Base-by-base conservation (phyloP, 2,888 invertebrate species). In the Lepidocyrtinus sp. region DNA sequence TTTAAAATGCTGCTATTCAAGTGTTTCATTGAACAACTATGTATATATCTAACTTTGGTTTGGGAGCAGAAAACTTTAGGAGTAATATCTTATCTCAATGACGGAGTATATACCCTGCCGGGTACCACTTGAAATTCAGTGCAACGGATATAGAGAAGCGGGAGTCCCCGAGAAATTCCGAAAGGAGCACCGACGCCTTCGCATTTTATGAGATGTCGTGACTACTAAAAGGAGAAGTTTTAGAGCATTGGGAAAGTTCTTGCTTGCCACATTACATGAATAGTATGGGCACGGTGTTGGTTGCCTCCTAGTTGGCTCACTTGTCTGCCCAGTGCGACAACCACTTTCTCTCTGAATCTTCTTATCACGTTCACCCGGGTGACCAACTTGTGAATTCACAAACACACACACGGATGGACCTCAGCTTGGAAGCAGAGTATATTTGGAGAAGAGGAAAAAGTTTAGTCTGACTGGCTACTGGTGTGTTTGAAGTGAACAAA, bases 141-240 rank as follows among this genome's bases (percentile, higher is more conserved):
- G 19, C 63, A 55, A 72, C 61, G 36, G 36, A 12, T 36, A 64
- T 55, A 50, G 55, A 25, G 67, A 36, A 24, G 50, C 74, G 74
- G 55, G 3, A 24, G 26, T 21, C n/a, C 45, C 46, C 81, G 81
- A 74, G 25, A 21, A 1, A 2, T 9, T 12, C 81, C 81, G 81
- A 81, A n/a, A 19, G 63, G 74, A 64, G 61, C 27, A 69, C 76
- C 81, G 81, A 81, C 81, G 76, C 81, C 81, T 81, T 81, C 70
- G 65, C 81, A 77, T 81, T 81, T 77, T 70, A 76, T 81, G 70
- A 61, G 68, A 71, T 62, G 62, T 81, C 72, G 75, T 81, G 75
- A 69, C 76, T 70, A 36, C 76, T 63, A 26, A 75, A 50, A 59
- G 24, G 68, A 68, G 69, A 69, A 36, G 12, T 36, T 36, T 74